phyloP scores from a whole-genome alignment of 2,113 vertebrate species.

The Prionailurus bengalensis region DNA sequence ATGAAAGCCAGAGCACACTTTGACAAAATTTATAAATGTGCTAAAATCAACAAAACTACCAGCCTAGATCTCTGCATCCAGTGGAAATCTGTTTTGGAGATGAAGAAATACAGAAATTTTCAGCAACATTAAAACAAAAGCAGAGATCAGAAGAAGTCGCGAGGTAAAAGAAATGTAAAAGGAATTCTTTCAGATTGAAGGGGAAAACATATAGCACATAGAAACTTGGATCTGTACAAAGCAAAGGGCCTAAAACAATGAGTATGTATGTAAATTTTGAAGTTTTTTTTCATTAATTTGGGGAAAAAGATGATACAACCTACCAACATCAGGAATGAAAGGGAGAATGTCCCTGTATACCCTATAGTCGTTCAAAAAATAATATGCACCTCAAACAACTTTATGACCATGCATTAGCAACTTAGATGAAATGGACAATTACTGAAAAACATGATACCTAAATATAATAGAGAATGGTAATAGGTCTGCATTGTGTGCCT shows the following conservation, averaged over 20 bases:
- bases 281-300: neutral
- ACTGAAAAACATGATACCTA: neutral
- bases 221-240: neutral
- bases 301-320: neutral
- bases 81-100: neutral
- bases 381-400: neutral
- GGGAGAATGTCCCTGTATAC: neutral
- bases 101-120: neutral
- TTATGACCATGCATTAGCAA: neutral
- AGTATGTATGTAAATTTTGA: neutral
- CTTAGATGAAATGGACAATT: neutral
- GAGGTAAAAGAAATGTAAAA: constrained; percentile 25
- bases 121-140: neutral
- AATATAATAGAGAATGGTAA: neutral
- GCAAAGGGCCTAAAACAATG: neutral
- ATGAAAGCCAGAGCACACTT: neutral
- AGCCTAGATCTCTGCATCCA: neutral
- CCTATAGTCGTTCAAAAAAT: neutral
- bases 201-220: neutral
- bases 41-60: neutral
- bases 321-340: neutral
- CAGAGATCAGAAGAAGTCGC: neutral
- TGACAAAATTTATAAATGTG: neutral
- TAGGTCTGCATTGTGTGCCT: neutral
- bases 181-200: neutral